Percentiles rank a stretch among this genome's conserved stretches.
Evolutionary conservation across 2,888 invertebrate genomes (phyloP).

Genomic region (Anarsia innoxiella): DNA sequence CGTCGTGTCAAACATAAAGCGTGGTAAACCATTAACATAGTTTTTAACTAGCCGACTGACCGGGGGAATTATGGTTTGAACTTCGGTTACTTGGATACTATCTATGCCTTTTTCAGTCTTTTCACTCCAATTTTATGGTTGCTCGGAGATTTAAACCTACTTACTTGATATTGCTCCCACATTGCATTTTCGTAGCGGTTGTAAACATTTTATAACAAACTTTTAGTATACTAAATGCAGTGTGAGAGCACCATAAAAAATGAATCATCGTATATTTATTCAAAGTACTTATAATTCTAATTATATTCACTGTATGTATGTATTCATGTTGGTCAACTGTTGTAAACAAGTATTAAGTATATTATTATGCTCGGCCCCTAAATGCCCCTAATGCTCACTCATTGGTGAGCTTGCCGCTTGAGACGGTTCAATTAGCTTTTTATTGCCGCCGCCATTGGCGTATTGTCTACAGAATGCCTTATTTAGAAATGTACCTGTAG

Average conservation of each 20-base stretch:
- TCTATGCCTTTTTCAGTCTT: no score
- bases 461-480: slow-evolving; percentile 25
- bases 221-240: slow-evolving; percentile 1
- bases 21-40: slow-evolving; percentile 72
- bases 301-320: not conserved
- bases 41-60: slow-evolving; percentile 26
- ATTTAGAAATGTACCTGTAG: slow-evolving; percentile 12
- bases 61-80: no score
- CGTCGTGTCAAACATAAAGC: slow-evolving; percentile 59
- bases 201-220: no score
- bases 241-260: not conserved
- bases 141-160: no score
- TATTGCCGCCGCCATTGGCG: slow-evolving; percentile 57
- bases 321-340: not conserved
- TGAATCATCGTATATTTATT: not conserved
- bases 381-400: slow-evolving; percentile 65
- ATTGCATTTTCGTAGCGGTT: no score
- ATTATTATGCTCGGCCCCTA: slow-evolving; percentile 5
- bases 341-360: no score
- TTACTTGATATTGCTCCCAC: no score
- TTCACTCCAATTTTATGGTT: no score
- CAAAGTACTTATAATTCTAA: not conserved
- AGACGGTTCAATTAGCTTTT: slow-evolving; percentile 53
- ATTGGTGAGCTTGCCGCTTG: slow-evolving; percentile 65
- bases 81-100: no score